phyloP scores from a whole-genome alignment of 2,888 invertebrate genomes.

The Chorisops tibialis region DNA sequence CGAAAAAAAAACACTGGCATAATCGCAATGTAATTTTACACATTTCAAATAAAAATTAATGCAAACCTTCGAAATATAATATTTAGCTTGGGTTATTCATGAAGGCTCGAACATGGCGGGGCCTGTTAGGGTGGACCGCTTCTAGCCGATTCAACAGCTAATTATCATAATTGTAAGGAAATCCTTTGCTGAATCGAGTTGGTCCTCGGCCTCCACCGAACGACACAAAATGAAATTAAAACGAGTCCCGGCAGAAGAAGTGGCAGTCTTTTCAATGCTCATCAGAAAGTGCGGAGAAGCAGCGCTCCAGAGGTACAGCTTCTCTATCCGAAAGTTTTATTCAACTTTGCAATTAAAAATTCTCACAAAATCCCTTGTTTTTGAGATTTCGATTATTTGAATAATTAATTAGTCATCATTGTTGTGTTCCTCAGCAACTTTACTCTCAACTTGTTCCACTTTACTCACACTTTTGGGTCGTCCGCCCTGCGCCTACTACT shows the following conservation, averaged over 20 bases:
- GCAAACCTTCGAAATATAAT: too few species aligned
- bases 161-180: conserved; percentile 3
- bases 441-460: not conserved
- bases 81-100: too few species aligned
- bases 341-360: conserved; percentile 34
- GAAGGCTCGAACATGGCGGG: too few species aligned
- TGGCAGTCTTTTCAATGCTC: not conserved
- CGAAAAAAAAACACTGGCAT: too few species aligned
- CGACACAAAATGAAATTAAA: not conserved
- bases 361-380: conserved; percentile 34
- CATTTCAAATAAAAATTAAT: too few species aligned
- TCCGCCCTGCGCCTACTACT: conserved; percentile 15
- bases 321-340: conserved; percentile 27
- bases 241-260: not conserved
- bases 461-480: not conserved
- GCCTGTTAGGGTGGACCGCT: not conserved
- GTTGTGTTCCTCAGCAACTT: conserved; percentile 32
- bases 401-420: conserved; percentile 35
- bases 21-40: too few species aligned
- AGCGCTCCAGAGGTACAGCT: not conserved
- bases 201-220: not conserved
- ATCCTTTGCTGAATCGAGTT: not conserved
- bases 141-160: not conserved
- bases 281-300: not conserved
- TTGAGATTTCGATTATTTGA: conserved; percentile 35